Evolutionary conservation across 2,888 invertebrate species (phyloP), one percentile per base, ranked within the genome.

Genomic region (Dendrolimus houi): DNA sequence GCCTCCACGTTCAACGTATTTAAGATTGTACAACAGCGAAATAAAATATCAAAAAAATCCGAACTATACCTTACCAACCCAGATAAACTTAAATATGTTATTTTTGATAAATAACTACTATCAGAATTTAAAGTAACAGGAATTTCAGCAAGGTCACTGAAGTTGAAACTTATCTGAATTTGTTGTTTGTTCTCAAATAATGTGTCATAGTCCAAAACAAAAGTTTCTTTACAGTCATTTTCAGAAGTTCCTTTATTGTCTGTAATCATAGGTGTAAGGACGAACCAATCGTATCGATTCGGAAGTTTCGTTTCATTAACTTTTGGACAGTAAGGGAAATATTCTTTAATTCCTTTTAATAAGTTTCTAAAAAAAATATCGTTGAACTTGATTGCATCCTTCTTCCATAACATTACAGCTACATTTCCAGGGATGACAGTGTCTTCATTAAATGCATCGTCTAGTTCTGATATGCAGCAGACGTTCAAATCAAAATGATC

Each of bases 31-130:
- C 83, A 83, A 59, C 63, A 69, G 42, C 68, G 63, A 68, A 87
- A 87, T 55, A 89, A 66, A 14, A 79, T 62, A 60, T 75, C 72
- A 64, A 86, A 89, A 67, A 88, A 87, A 41, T 82, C 76, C 13
- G 58, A 52, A 67, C 66, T 72, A 57, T 77, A 83, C 8, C 67
- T 64, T 52, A 79, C 71, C 58, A 61, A 55, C n/a, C 81, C 83
- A 60, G 57, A 66, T 62, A 88, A 68, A 70, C 75, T 80, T 60
- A 88, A 70, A 68, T 72, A 82, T 54, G 84, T 85, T 55, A 88
- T 58, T 70, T 85, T 87, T 53, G 66, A 72, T 59, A 87, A 77
- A 70, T 77, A 87, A 55, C 69, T 62, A 60, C 64, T 69, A 14
- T 62, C 60, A 41, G 67, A 10, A 47, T 75, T 65, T n/a, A 87